phyloP scores from a whole-genome alignment of 2,113 vertebrate species.

The Odocoileus hemionus region DNA sequence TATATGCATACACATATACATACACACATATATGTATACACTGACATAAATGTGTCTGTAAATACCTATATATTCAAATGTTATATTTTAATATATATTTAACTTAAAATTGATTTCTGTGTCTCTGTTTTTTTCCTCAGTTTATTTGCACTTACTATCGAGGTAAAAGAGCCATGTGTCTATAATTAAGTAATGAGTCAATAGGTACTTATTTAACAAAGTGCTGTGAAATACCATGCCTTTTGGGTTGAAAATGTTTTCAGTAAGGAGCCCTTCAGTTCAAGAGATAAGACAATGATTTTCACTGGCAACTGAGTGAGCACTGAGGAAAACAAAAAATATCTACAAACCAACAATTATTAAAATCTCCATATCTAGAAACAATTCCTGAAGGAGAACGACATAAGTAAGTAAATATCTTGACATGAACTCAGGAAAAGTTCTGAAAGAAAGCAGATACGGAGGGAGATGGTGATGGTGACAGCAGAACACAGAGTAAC shows the following conservation, averaged over 20 bases:
- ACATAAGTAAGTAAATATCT: neutral
- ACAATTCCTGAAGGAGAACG: neutral
- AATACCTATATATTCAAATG: neutral
- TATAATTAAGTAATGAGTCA: neutral
- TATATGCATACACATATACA: neutral
- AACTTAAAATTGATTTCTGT: neutral
- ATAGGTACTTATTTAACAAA: neutral
- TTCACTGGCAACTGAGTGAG: neutral
- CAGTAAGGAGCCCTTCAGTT: neutral
- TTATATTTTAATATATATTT: neutral
- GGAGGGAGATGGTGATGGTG: neutral
- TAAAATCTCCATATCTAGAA: neutral
- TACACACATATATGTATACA: neutral
- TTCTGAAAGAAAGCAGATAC: neutral
- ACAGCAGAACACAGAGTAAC: neutral
- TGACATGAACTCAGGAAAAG: neutral
- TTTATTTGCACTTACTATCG: neutral
- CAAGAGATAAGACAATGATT: neutral
- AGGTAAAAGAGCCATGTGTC: neutral
- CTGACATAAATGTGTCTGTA: neutral
- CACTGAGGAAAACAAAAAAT: neutral
- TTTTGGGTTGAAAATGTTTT: neutral
- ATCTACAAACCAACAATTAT: neutral
- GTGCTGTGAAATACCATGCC: accelerated
- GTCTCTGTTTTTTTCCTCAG: neutral